These are phyloP conservation scores for Agrilus cyanescens DNA, from an alignment of 2,888 invertebrate species.

Conservation along the genomic window DNA sequence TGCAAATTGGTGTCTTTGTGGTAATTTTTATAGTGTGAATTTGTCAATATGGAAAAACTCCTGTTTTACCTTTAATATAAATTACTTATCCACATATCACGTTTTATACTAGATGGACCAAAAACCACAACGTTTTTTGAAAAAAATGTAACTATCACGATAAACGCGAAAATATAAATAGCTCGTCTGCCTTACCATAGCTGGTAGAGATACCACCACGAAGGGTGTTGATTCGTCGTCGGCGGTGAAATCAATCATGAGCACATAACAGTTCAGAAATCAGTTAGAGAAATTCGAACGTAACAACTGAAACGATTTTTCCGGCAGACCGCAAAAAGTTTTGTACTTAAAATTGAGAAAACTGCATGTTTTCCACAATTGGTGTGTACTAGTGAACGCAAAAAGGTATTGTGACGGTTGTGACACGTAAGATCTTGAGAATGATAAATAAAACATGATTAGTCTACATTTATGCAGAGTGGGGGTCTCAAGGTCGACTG, in stretches of 20 bases:
- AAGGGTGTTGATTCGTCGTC: conserved; percentile 53
- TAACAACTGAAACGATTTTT: background rate
- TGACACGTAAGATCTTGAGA: conserved; percentile 21
- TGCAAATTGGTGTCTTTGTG: no score
- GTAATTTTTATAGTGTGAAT: no score
- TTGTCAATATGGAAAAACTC: no score
- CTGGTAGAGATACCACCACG: conserved; percentile 54
- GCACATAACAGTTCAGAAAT: background rate
- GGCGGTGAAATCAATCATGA: conserved; percentile 32
- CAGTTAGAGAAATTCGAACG: background rate
- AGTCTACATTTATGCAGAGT: conserved; percentile 25
- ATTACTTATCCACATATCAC: no score
- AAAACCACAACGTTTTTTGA: no score
- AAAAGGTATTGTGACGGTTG: conserved; percentile 13
- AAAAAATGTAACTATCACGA: no score
- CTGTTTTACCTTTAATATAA: no score
- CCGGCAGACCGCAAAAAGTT: background rate
- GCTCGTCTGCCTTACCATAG: conserved; percentile 36
- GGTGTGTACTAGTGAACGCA: conserved; percentile 8
- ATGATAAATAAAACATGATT: conserved; percentile 27
- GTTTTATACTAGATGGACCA: no score
- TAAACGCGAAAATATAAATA: no score
- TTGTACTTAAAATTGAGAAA: background rate
- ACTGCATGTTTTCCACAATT: background rate
- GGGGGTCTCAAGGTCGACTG: conserved; percentile 26